These are phyloP conservation scores for Sphyrna mokarran DNA, from an alignment of 2,113 vertebrate genomes.

Conservation along the genomic window DNA sequence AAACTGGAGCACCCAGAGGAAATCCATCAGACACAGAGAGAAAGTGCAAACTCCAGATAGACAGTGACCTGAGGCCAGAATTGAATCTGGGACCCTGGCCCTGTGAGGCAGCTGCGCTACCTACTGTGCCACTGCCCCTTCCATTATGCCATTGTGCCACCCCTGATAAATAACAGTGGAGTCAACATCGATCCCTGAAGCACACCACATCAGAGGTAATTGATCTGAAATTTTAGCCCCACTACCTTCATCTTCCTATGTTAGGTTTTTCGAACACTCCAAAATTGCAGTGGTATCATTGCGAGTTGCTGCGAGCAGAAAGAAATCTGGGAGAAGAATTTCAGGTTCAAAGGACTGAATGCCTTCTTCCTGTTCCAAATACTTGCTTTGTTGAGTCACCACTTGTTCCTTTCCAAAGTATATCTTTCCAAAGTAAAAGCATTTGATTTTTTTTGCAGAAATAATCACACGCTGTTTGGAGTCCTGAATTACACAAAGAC, in stretches of 20 bases:
- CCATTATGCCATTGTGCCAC: too few relatives aligned
- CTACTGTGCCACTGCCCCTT: too few relatives aligned
- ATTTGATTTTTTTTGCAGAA: conserved; percentile 53
- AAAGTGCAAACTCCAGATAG: too few relatives aligned
- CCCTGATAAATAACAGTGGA: too few relatives aligned
- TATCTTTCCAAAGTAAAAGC: background rate
- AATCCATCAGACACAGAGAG: too few relatives aligned
- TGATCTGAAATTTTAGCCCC: background rate
- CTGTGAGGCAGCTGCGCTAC: too few relatives aligned
- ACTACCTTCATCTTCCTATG: background rate
- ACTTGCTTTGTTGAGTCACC: background rate
- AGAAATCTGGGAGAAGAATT: background rate
- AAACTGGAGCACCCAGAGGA: too few relatives aligned
- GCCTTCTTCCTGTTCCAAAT: background rate
- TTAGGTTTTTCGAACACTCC: background rate
- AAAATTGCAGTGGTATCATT: background rate
- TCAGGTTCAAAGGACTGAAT: background rate
- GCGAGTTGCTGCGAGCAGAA: background rate
- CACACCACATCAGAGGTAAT: background rate
- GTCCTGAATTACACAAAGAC: conserved; percentile 92
- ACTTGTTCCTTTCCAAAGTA: background rate
- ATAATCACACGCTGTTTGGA: conserved; percentile 77
- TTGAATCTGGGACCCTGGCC: too few relatives aligned
- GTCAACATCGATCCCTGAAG: too few relatives aligned
- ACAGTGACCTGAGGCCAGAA: too few relatives aligned